These are phyloP conservation scores for Hydrozoanthus tunicans DNA, from an alignment of 64 coral and sea anemone genomes.

Conservation along the genomic window DNA sequence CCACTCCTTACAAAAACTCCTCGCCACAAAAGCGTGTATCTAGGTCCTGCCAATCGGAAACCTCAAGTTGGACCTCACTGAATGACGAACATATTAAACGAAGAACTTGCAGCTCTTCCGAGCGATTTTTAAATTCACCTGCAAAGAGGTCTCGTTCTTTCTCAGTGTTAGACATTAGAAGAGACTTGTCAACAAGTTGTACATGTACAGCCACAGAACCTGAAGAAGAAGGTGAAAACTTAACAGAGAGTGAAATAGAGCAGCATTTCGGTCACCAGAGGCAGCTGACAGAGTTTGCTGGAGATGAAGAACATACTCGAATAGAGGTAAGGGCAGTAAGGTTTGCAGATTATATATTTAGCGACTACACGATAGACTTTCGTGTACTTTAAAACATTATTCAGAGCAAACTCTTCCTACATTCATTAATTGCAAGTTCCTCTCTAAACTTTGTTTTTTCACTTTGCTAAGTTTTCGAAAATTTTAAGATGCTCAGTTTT, in stretches of 20 bases:
- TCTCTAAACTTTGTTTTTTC: too few relatives aligned
- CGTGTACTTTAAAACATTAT: too few relatives aligned
- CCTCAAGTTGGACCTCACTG: neutral
- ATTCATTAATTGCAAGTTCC: too few relatives aligned
- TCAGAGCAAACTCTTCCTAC: too few relatives aligned
- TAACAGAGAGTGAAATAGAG: conserved; percentile 33
- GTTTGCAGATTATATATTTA: too few relatives aligned
- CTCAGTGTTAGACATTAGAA: neutral
- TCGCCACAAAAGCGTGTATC: neutral
- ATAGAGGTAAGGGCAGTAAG: conserved; percentile 2
- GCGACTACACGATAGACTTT: too few relatives aligned
- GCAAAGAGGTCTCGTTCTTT: conserved; percentile 20
- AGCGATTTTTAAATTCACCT: neutral
- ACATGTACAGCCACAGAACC: conserved; percentile 39
- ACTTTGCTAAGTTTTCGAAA: too few relatives aligned
- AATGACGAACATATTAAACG: neutral
- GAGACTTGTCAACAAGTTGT: neutral
- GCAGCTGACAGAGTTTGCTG: conserved; percentile 3
- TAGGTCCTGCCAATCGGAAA: neutral
- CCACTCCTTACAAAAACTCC: conserved; percentile 28
- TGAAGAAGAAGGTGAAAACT: conserved; percentile 14
- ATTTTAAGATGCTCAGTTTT: too few relatives aligned
- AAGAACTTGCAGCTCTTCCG: conserved; percentile 22
- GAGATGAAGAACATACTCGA: conserved; percentile 42
- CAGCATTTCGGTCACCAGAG: conserved; percentile 1